These are phyloP conservation scores for Propithecus coquereli DNA, from an alignment of 2,113 vertebrate species.

Conservation along the genomic window DNA sequence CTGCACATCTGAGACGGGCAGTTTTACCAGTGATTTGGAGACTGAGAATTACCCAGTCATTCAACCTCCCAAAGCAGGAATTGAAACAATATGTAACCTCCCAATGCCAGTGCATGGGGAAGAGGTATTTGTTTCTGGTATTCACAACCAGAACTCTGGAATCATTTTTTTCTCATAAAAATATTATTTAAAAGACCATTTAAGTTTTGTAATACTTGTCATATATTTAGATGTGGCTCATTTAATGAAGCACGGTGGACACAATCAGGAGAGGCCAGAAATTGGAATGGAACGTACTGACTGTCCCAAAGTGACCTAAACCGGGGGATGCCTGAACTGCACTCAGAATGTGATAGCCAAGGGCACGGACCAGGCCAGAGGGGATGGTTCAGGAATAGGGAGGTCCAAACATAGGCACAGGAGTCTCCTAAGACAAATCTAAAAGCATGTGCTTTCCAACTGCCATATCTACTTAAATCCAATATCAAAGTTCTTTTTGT, in stretches of 20 bases:
- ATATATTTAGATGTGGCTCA: not conserved
- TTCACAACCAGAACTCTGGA: not conserved
- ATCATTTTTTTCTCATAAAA: not conserved
- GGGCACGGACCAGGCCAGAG: not conserved
- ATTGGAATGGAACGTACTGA: not conserved
- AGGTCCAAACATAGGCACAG: not conserved
- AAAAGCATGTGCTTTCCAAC: not conserved
- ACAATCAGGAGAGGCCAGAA: not conserved
- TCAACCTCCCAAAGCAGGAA: not conserved
- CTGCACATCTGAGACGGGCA: not conserved
- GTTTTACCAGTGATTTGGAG: not conserved
- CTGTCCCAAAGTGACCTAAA: not conserved
- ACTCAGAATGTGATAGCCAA: not conserved
- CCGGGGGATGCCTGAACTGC: too few relatives aligned
- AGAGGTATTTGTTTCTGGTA: fast-evolving
- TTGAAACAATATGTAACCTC: fast-evolving
- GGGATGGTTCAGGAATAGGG: not conserved
- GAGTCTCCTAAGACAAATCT: not conserved
- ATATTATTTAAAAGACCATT: not conserved
- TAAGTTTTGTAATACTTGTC: not conserved
- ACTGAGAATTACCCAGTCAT: not conserved
- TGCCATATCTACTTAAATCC: not conserved
- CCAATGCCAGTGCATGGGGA: not conserved
- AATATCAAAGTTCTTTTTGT: not conserved
- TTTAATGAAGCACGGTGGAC: not conserved